These are phyloP conservation scores for Liodrosophila aerea DNA, from an alignment of 2,888 invertebrate species.

Conservation along the genomic window DNA sequence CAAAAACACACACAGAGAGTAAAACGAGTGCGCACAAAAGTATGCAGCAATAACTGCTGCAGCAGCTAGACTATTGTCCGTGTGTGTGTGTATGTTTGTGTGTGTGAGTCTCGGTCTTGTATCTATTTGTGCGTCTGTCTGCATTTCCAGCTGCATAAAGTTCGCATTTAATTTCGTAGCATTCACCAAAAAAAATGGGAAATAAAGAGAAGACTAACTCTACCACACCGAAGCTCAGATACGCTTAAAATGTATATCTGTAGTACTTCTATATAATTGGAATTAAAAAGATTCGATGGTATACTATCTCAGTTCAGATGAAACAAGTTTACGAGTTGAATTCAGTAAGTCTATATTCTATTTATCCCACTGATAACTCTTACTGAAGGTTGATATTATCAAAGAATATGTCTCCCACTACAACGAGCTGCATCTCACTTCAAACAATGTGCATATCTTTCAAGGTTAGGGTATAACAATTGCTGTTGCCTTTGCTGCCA, in stretches of 20 bases:
- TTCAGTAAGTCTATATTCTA: too few relatives aligned
- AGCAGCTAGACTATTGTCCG: constrained; percentile 49
- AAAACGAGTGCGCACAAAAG: constrained; percentile 53
- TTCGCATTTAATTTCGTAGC: constrained; percentile 73
- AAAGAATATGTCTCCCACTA: too few relatives aligned
- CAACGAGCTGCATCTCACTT: not conserved
- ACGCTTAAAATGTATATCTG: too few relatives aligned
- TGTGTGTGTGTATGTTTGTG: constrained; percentile 8
- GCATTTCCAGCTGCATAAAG: constrained; percentile 73
- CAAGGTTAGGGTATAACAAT: too few relatives aligned
- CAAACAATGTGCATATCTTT: not conserved
- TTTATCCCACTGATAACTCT: too few relatives aligned
- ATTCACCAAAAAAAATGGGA: constrained; percentile 29
- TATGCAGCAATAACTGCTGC: constrained; percentile 60
- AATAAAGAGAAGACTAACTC: not conserved
- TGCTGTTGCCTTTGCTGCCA: constrained; percentile 13
- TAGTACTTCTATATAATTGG: too few relatives aligned
- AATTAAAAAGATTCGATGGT: too few relatives aligned
- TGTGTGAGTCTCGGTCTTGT: constrained; percentile 15
- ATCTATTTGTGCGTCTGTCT: constrained; percentile 33
- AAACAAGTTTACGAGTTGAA: too few relatives aligned
- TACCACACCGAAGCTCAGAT: too few relatives aligned
- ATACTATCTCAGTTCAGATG: too few relatives aligned
- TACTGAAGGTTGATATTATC: too few relatives aligned
- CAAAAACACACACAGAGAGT: constrained; percentile 12